Percentiles rank a stretch among this genome's conserved stretches.
Conservation (phyloP, 2,113 vertebrate species). For the Micromys minutus region DNA sequence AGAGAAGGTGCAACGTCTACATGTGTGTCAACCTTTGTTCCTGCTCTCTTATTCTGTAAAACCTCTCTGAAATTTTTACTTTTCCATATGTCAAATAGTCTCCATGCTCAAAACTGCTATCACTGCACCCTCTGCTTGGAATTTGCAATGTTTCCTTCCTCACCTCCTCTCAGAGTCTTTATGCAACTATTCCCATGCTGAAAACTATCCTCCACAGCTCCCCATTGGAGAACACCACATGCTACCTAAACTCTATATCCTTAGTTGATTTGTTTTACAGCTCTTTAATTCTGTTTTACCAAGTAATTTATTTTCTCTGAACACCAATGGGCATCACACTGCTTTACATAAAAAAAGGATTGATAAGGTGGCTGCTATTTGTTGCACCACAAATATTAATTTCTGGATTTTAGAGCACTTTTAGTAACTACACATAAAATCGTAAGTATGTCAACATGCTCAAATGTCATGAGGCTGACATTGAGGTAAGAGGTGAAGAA, state of each 20-base stretch:
- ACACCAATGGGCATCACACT: neutral
- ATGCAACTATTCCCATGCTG: neutral
- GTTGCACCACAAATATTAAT: neutral
- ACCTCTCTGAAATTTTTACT: neutral
- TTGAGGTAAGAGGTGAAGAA: neutral
- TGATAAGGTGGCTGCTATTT: neutral
- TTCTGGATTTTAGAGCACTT: neutral
- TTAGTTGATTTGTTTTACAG: neutral
- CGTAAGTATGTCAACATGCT: no score
- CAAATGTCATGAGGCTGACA: neutral
- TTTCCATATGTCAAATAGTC: neutral
- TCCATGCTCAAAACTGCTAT: neutral
- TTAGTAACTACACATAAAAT: neutral
- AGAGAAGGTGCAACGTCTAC: neutral
- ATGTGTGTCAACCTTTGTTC: no score
- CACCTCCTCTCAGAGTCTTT: neutral
- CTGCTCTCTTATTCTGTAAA: neutral
- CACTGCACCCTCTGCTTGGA: neutral
- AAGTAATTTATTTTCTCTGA: neutral
- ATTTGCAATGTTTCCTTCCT: neutral
- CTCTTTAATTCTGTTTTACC: neutral
- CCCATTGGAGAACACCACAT: neutral
- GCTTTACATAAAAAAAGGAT: neutral
- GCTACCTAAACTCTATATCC: neutral
- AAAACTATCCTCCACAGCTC: neutral